Evolutionary conservation across 2,113 vertebrate genomes (phyloP).

Genomic region (Camelus bactrianus): DNA sequence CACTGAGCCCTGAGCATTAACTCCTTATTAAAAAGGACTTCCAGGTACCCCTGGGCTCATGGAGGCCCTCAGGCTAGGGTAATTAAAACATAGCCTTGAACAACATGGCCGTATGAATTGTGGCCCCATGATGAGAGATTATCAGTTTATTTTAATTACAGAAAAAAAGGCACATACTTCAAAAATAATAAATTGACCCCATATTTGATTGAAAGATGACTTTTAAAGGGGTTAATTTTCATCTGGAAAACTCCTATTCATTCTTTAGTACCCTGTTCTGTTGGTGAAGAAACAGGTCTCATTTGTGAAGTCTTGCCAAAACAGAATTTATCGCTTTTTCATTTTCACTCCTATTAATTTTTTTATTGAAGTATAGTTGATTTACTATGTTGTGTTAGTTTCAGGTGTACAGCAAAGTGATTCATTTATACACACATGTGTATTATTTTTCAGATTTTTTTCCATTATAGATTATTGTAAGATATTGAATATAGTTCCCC

Average conservation of each 20-base stretch:
- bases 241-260: slow-evolving; percentile 71
- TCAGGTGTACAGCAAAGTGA: not conserved
- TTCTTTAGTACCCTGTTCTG: slow-evolving; percentile 57
- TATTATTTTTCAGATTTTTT: not conserved
- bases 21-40: slow-evolving; percentile 78
- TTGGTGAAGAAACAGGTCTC: not conserved
- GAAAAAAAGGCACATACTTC: not conserved
- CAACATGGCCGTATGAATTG: slow-evolving; percentile 37
- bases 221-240: slow-evolving; percentile 13
- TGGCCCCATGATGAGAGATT: slow-evolving; percentile 63
- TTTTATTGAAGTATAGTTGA: not conserved
- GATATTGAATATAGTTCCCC: not conserved
- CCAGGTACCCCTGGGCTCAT: slow-evolving; percentile 61
- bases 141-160: slow-evolving; percentile 75
- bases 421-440: not conserved
- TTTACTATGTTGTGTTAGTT: not conserved
- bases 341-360: not conserved
- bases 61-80: slow-evolving; percentile 39
- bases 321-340: not conserved
- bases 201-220: not conserved
- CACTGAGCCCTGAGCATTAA: slow-evolving; percentile 60
- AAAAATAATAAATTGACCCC: slow-evolving; percentile 14
- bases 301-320: not conserved
- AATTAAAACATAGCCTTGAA: slow-evolving; percentile 77
- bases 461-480: not conserved